Conservation (phyloP, 2,113 vertebrate species). For the Scolopax mira region DNA sequence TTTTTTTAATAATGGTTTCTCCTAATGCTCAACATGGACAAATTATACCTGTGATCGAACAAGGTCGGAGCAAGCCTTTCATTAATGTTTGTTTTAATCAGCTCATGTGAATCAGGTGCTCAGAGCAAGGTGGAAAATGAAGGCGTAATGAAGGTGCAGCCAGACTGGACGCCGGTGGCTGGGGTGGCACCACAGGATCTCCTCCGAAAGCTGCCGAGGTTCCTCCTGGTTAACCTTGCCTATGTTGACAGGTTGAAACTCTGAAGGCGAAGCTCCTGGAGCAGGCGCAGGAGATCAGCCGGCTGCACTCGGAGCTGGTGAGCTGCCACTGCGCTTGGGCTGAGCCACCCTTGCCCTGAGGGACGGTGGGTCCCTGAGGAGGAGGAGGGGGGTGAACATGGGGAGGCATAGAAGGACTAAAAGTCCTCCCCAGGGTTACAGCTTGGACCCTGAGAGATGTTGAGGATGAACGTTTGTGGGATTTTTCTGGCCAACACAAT, state of each 20-base stretch:
- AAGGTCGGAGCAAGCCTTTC: conserved; percentile 31
- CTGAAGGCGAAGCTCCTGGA: conserved; percentile 86
- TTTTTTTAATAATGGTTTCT: conserved; percentile 30
- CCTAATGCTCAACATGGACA: neutral
- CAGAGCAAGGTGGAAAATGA: conserved; percentile 6
- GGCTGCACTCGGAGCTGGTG: conserved; percentile 87
- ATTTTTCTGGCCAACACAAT: neutral
- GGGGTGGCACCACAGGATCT: neutral
- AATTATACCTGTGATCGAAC: conserved; percentile 12
- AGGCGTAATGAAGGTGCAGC: neutral
- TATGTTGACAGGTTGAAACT: conserved; percentile 80
- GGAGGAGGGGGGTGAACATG: rapidly evolving
- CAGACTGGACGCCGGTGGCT: neutral
- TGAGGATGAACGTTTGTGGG: neutral
- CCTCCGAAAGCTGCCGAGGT: neutral
- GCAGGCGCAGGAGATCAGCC: conserved; percentile 86
- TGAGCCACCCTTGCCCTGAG: neutral
- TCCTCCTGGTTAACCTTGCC: neutral
- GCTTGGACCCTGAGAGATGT: rapidly evolving
- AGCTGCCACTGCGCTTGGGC: neutral
- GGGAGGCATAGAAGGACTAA: rapidly evolving
- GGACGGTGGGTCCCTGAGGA: rapidly evolving
- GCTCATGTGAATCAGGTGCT: neutral
- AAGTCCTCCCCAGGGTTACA: neutral
- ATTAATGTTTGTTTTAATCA: conserved; percentile 22